Evolutionary conservation across 1,140 invertebrate species (phyloP).

Genomic region (Megalopta genalis): DNA sequence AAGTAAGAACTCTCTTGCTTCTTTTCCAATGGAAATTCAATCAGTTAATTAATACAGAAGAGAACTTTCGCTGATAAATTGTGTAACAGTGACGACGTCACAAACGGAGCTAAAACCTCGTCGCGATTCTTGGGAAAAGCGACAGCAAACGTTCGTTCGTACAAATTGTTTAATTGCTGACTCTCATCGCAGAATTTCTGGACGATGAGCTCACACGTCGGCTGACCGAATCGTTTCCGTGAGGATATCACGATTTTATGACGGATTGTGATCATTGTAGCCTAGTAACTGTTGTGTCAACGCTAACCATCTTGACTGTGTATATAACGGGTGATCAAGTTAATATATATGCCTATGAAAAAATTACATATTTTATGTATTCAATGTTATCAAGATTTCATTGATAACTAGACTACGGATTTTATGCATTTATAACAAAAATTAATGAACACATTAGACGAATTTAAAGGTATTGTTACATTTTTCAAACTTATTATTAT

Average conservation of each 20-base stretch:
- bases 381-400: no score
- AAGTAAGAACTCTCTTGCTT: neutral
- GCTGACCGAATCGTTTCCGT: constrained; percentile 37
- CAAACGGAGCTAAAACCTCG: constrained; percentile 45
- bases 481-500: no score
- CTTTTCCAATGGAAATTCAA: neutral
- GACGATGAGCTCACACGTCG: constrained; percentile 61
- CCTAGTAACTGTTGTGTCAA: neutral
- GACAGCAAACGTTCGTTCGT: constrained; percentile 37
- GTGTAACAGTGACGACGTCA: neutral
- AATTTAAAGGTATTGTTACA: no score
- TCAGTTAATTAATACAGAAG: no score
- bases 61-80: neutral
- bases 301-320: neutral
- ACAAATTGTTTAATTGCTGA: constrained; percentile 69
- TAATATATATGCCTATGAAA: no score
- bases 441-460: no score
- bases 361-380: no score
- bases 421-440: no score
- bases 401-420: no score
- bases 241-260: constrained; percentile 18
- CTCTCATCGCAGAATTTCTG: constrained; percentile 58
- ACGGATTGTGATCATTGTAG: neutral
- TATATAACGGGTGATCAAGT: no score
- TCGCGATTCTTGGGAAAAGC: constrained; percentile 59